phyloP scores from a whole-genome alignment of 2,797 vertebrate species.

The Rhincodon typus region DNA sequence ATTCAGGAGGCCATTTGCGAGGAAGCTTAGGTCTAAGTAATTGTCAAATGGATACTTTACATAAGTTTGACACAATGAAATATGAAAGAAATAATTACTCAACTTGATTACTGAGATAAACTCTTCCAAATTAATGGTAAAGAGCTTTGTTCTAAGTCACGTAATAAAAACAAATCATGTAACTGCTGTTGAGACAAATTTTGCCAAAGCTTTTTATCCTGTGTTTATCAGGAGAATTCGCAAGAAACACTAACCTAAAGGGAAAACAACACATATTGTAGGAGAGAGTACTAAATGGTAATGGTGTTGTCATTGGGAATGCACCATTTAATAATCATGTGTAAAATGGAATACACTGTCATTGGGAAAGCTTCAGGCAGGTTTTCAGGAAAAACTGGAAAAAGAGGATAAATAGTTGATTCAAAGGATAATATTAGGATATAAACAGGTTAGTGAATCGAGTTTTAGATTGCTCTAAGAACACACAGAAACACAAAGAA shows the following conservation, averaged over 20 bases:
- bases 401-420: background rate
- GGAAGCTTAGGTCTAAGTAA: background rate
- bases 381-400: background rate
- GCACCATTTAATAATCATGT: no score
- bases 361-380: background rate
- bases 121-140: background rate
- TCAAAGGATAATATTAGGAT: background rate
- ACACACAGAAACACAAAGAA: no score
- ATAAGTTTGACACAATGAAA: no score
- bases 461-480: background rate
- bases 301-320: no score
- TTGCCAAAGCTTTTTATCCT: no score
- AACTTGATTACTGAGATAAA: background rate
- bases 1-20: background rate
- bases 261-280: no score
- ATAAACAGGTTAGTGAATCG: background rate
- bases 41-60: background rate
- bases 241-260: no score
- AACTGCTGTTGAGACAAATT: background rate
- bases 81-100: background rate
- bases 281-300: no score
- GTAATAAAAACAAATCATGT: background rate
- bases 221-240: no score
- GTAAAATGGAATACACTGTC: background rate
- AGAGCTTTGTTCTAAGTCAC: background rate